A percentile compares a stretch with the other conserved stretches of the same genome.
phyloP scores from a whole-genome alignment of 1,140 invertebrate genomes.

The Meloidogyne exigua region DNA sequence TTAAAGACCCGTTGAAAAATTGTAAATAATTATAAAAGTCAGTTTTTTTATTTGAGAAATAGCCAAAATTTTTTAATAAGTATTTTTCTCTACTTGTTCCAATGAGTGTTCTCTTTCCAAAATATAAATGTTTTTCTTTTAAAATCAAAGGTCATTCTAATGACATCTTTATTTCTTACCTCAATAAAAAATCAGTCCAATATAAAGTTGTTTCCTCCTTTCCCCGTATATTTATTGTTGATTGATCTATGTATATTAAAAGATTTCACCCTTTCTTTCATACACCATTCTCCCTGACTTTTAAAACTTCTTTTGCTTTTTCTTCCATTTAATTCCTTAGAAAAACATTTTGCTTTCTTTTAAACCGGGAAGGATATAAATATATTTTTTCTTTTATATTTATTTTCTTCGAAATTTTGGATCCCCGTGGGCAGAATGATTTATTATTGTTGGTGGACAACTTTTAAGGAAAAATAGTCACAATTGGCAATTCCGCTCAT shows the following conservation, averaged over 20 bases:
- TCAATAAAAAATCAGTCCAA: not conserved
- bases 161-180: not conserved
- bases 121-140: not conserved
- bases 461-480: conserved; percentile 10
- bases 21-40: too few species aligned
- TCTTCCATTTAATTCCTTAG: conserved; percentile 18
- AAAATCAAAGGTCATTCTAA: not conserved
- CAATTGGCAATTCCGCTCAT: conserved; percentile 15
- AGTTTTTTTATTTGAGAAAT: too few species aligned
- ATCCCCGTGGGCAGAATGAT: conserved; percentile 19
- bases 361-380: conserved; percentile 15
- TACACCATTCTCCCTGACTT: not conserved
- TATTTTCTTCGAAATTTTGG: not conserved
- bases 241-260: conserved; percentile 5
- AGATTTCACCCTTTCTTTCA: too few species aligned
- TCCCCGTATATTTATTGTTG: not conserved
- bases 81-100: not conserved
- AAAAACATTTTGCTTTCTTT: conserved; percentile 27
- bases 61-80: too few species aligned
- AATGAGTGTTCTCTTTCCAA: not conserved
- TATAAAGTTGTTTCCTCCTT: not conserved
- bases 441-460: conserved; percentile 18
- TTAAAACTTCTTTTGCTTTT: not conserved
- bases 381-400: conserved; percentile 2
- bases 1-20: too few species aligned